Percentiles rank a stretch among this genome's conserved stretches.
phyloP scores from a whole-genome alignment of 2,888 invertebrate species.

The Apeira syringaria region DNA sequence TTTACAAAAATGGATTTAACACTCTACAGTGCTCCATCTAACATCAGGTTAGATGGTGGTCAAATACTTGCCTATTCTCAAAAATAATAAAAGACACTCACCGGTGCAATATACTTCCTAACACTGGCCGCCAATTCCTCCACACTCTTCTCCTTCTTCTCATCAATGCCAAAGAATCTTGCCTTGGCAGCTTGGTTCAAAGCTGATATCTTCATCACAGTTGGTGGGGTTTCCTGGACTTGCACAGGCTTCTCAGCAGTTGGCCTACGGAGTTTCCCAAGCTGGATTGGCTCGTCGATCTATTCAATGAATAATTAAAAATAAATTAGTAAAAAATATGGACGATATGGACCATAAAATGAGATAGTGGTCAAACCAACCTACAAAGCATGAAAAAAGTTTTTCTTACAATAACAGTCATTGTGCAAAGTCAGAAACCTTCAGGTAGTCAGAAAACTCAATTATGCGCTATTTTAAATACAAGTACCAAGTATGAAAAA shows the following conservation, averaged over 20 bases:
- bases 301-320: background rate
- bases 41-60: too few relatives aligned
- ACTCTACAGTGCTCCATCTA: too few relatives aligned
- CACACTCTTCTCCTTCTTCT: conserved; percentile 65
- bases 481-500: too few relatives aligned
- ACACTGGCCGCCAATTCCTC: conserved; percentile 73
- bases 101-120: conserved; percentile 74
- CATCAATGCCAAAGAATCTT: conserved; percentile 71
- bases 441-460: too few relatives aligned
- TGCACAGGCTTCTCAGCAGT: conserved; percentile 53
- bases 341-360: too few relatives aligned
- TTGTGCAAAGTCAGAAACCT: too few relatives aligned
- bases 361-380: too few relatives aligned
- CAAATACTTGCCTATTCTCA: too few relatives aligned
- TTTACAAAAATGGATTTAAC: too few relatives aligned
- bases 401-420: too few relatives aligned
- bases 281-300: conserved; percentile 65
- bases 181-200: conserved; percentile 71
- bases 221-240: conserved; percentile 50
- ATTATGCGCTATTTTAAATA: too few relatives aligned
- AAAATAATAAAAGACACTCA: conserved; percentile 52
- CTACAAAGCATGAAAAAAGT: too few relatives aligned
- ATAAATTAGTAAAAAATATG: background rate
- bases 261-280: conserved; percentile 66
- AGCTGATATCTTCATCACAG: conserved; percentile 63